These are phyloP conservation scores for Mycetomoellerius zeteki DNA, from an alignment of 1,140 invertebrate genomes.

Conservation along the genomic window DNA sequence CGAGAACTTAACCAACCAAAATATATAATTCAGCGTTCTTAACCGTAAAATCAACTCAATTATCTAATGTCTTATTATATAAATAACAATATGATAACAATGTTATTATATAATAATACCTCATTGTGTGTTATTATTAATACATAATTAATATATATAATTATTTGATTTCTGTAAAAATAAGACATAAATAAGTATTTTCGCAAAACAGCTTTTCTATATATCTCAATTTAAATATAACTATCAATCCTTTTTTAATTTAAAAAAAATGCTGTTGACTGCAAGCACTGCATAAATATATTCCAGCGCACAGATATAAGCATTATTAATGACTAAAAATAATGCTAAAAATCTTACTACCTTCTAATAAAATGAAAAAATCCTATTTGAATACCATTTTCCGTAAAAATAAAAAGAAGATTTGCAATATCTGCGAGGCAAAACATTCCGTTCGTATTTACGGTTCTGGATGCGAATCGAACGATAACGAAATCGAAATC, in stretches of 20 bases:
- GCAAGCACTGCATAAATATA: neutral
- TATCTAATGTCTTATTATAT: neutral
- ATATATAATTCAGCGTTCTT: neutral
- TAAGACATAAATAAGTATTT: neutral
- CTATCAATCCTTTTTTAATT: neutral
- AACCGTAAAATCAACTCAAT: neutral
- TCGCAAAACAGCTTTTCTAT: neutral
- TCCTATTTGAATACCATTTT: neutral
- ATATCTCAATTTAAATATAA: neutral
- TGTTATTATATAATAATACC: neutral
- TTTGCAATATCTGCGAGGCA: neutral
- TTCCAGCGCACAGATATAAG: neutral
- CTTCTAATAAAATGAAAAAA: neutral
- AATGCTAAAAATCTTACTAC: neutral
- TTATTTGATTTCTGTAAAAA: slow-evolving; percentile 10
- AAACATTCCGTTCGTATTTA: slow-evolving; percentile 1
- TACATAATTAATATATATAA: neutral
- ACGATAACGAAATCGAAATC: slow-evolving; percentile 50
- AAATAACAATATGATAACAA: neutral
- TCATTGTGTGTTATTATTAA: neutral
- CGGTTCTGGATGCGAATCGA: neutral
- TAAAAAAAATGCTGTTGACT: neutral
- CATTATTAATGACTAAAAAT: neutral
- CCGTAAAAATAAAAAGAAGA: neutral
- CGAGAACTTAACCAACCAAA: neutral